These are phyloP conservation scores for Edolisoma coerulescens DNA, from an alignment of 2,113 vertebrate genomes.

Conservation along the genomic window DNA sequence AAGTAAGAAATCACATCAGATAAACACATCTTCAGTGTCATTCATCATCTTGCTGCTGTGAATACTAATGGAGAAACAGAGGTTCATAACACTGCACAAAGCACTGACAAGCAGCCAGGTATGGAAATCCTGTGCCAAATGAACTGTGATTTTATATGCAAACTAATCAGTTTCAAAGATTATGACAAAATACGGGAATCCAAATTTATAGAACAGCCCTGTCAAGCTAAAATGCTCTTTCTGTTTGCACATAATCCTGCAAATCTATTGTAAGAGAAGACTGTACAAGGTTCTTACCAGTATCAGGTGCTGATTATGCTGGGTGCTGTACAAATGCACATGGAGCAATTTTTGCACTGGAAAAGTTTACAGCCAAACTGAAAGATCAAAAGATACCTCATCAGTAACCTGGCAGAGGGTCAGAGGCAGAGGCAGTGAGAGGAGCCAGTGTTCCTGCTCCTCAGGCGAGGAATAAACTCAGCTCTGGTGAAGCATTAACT, in stretches of 20 bases:
- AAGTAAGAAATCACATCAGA: conserved; percentile 19
- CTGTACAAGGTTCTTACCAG: background rate
- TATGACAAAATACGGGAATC: background rate
- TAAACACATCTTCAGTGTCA: background rate
- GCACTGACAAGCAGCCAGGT: background rate
- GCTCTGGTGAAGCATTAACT: background rate
- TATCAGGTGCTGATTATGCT: background rate
- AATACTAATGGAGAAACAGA: background rate
- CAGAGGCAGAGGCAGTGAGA: background rate
- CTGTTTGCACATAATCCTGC: background rate
- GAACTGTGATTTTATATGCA: background rate
- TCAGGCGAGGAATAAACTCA: background rate
- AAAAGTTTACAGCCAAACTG: background rate
- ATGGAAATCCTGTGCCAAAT: background rate
- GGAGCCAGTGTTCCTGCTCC: background rate
- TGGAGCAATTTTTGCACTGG: background rate
- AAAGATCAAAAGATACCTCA: background rate
- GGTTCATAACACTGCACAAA: background rate
- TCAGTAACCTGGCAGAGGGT: background rate
- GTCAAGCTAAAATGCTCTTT: background rate
- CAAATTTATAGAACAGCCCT: background rate
- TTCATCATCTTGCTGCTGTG: background rate
- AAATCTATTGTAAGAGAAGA: background rate
- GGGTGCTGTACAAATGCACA: background rate
- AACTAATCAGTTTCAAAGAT: background rate